These are phyloP conservation scores for Fregata magnificens DNA, from an alignment of 2,113 vertebrate genomes.

Conservation along the genomic window DNA sequence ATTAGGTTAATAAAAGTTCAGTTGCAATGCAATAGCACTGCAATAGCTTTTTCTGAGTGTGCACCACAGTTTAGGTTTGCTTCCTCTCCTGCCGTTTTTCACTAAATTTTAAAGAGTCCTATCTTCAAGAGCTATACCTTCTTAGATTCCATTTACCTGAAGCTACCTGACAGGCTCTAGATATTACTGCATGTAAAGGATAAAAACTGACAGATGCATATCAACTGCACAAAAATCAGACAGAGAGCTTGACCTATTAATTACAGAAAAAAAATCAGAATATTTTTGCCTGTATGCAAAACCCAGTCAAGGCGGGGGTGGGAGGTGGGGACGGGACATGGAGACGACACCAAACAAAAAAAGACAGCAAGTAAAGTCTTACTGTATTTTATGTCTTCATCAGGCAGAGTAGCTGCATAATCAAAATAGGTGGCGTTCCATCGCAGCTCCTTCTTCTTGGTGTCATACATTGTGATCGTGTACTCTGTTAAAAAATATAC, in stretches of 20 bases:
- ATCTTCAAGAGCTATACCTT: not conserved
- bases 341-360: too few relatives aligned
- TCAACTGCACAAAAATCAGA: not conserved
- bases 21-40: not conserved
- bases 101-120: not conserved
- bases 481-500: slow-evolving; percentile 83
- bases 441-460: slow-evolving; percentile 92
- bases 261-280: not conserved
- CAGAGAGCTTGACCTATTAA: not conserved
- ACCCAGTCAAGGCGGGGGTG: not conserved
- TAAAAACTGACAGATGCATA: not conserved
- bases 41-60: not conserved
- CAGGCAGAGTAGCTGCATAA: slow-evolving; percentile 91
- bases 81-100: not conserved
- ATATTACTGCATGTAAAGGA: not conserved
- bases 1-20: too few relatives aligned
- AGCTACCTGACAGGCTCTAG: not conserved
- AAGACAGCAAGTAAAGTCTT: slow-evolving; percentile 51
- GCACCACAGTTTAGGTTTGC: not conserved
- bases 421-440: slow-evolving; percentile 99
- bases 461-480: slow-evolving; percentile 99
- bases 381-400: slow-evolving; percentile 93
- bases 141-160: not conserved
- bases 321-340: too few relatives aligned
- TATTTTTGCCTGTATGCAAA: not conserved